A percentile compares a stretch with the other conserved stretches of the same genome.
Conservation (phyloP, 2,888 invertebrate species). For the Drosophila greeni region DNA sequence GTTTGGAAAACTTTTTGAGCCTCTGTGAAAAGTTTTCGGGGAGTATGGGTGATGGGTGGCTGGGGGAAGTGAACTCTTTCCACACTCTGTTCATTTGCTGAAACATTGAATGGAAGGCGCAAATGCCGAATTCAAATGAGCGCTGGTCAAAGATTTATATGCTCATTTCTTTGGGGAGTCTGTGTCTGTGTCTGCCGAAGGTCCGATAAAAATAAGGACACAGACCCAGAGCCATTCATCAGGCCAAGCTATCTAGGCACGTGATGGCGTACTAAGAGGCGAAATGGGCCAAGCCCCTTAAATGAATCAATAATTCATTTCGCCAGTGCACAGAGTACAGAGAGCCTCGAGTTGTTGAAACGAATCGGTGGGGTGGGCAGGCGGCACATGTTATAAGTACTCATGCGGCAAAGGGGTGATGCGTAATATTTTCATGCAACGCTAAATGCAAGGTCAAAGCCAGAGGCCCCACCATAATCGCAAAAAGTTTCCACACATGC, state of each 20-base stretch:
- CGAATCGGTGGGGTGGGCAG: conserved; percentile 45
- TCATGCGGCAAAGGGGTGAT: neutral
- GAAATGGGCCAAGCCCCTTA: conserved; percentile 22
- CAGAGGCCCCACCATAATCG: conserved; percentile 42
- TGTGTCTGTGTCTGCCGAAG: conserved; percentile 11
- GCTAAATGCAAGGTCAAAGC: conserved; percentile 57
- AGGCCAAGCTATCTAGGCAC: conserved; percentile 20
- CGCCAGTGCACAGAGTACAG: conserved; percentile 10
- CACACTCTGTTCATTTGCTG: conserved; percentile 24
- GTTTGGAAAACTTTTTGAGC: conserved; percentile 28
- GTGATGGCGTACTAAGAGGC: conserved; percentile 4
- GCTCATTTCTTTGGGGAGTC: conserved; percentile 9
- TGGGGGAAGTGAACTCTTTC: neutral
- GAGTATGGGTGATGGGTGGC: too few species aligned
- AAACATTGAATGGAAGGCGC: neutral
- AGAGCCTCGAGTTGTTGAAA: conserved; percentile 53
- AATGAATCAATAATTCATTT: conserved; percentile 69
- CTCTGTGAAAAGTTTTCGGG: conserved; percentile 12
- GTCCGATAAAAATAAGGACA: conserved; percentile 22
- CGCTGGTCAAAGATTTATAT: conserved; percentile 28
- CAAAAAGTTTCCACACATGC: conserved; percentile 28
- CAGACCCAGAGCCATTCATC: conserved; percentile 16
- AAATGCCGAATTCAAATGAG: conserved; percentile 20
- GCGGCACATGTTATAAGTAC: conserved; percentile 3
- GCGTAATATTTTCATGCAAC: conserved; percentile 43